phyloP scores from a whole-genome alignment of 2,888 invertebrate genomes.

The Ormyrus labotus region DNA sequence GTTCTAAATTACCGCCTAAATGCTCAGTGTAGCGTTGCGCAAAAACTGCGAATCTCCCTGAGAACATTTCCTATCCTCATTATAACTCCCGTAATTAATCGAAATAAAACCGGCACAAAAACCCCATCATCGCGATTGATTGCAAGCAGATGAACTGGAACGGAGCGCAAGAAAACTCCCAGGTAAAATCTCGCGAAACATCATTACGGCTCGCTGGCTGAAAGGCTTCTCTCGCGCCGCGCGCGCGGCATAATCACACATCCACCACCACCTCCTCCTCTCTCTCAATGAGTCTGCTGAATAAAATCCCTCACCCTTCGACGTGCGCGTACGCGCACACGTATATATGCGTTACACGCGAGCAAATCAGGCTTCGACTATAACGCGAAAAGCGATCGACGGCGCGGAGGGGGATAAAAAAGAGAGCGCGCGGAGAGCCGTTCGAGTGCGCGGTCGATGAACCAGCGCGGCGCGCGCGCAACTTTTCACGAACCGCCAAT shows the following conservation, averaged over 20 bases:
- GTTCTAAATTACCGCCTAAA: too few relatives aligned
- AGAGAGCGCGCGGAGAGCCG: not conserved
- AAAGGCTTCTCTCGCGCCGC: too few relatives aligned
- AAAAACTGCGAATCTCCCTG: too few relatives aligned
- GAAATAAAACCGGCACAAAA: too few relatives aligned
- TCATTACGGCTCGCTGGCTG: too few relatives aligned
- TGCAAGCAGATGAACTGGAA: too few relatives aligned
- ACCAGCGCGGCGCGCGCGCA: not conserved
- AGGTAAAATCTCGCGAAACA: too few relatives aligned
- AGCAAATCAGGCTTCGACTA: constrained; percentile 17
- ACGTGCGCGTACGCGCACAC: not conserved
- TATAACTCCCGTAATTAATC: too few relatives aligned
- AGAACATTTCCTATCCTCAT: too few relatives aligned
- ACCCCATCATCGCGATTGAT: too few relatives aligned
- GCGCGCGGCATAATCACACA: constrained; percentile 30
- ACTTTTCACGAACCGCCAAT: constrained; percentile 47
- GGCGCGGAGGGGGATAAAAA: not conserved
- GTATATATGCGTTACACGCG: not conserved
- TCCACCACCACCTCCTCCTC: not conserved
- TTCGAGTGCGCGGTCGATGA: not conserved
- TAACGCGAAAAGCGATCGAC: constrained; percentile 35
- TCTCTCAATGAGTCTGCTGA: constrained; percentile 16
- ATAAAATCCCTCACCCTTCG: constrained; percentile 15
- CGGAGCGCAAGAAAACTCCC: too few relatives aligned
- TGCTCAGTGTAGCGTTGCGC: too few relatives aligned